Evolutionary conservation across 2,113 vertebrate species (phyloP).

Genomic region (Lathamus discolor): DNA sequence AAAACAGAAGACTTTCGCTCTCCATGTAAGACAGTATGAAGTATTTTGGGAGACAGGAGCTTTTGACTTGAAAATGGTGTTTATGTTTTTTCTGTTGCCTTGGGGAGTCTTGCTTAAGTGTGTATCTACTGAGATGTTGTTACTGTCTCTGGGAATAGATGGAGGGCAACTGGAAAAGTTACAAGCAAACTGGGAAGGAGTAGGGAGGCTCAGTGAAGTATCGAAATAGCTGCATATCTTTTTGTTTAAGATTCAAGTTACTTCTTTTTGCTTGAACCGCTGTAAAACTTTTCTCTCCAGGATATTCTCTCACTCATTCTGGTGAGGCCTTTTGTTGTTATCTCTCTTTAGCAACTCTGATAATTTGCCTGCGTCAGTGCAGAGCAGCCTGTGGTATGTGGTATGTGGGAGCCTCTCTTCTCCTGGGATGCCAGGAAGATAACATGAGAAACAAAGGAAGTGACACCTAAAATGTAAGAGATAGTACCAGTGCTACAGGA

Average conservation of each 20-base stretch:
- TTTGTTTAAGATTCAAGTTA: background rate
- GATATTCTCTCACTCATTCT: background rate
- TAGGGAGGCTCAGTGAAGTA: background rate
- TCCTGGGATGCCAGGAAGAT: background rate
- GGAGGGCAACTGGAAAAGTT: background rate
- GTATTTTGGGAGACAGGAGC: background rate
- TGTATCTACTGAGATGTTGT: background rate
- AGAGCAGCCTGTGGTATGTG: background rate
- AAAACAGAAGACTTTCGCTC: background rate
- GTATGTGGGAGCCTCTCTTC: background rate
- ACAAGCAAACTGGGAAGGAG: background rate
- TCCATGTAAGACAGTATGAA: accelerated
- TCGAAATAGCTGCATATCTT: background rate
- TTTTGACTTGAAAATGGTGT: background rate
- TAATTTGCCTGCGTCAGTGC: background rate
- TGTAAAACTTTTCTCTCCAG: background rate
- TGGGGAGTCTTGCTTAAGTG: background rate
- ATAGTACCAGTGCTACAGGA: background rate
- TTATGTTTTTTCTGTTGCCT: background rate
- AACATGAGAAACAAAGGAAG: background rate
- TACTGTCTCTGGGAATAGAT: background rate
- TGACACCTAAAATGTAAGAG: background rate
- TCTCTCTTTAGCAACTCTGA: background rate
- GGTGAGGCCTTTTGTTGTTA: background rate
- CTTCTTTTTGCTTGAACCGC: background rate